Conservation (phyloP, 2,888 invertebrate genomes). For the Abrostola triplasia region DNA sequence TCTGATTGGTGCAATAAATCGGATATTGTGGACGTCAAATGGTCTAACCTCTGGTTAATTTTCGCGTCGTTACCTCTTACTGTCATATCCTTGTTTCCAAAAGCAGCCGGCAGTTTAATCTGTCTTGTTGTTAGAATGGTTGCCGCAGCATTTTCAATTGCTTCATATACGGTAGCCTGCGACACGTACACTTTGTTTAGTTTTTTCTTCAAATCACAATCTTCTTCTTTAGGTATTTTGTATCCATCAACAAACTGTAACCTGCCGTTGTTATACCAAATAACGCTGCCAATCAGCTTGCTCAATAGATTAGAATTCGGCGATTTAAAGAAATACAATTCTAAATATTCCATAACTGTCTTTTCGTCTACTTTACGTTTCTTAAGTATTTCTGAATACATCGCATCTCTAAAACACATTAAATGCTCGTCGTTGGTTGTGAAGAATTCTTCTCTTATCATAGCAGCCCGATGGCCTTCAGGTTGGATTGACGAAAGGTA, state of each 20-base stretch:
- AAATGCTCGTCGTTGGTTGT: slow-evolving; percentile 16
- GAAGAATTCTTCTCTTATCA: slow-evolving; percentile 34
- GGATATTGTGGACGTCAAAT: slow-evolving; percentile 3
- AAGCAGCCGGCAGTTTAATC: slow-evolving; percentile 40
- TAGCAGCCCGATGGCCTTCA: slow-evolving; percentile 19
- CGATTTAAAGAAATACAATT: slow-evolving; percentile 10
- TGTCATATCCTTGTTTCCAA: slow-evolving; percentile 47
- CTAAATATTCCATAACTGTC: background rate
- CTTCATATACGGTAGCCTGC: slow-evolving; percentile 20
- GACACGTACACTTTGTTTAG: slow-evolving; percentile 21
- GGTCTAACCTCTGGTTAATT: slow-evolving; percentile 8
- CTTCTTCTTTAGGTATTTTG: background rate
- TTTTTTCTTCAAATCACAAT: slow-evolving; percentile 6
- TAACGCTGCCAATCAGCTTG: slow-evolving; percentile 24
- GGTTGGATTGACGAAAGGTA: slow-evolving; percentile 19
- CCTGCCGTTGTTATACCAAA: slow-evolving; percentile 17
- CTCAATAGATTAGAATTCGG: slow-evolving; percentile 13
- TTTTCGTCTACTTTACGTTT: background rate
- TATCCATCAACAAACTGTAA: slow-evolving; percentile 15
- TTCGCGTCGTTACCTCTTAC: slow-evolving; percentile 28
- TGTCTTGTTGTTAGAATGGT: slow-evolving; percentile 10
- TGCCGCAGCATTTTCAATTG: slow-evolving; percentile 16
- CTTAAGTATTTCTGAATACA: slow-evolving; percentile 26
- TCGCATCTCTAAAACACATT: slow-evolving; percentile 20
- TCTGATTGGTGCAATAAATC: slow-evolving; percentile 4